These are phyloP conservation scores for Cotesia vestalis DNA, from an alignment of 1,140 invertebrate genomes.

Conservation along the genomic window DNA sequence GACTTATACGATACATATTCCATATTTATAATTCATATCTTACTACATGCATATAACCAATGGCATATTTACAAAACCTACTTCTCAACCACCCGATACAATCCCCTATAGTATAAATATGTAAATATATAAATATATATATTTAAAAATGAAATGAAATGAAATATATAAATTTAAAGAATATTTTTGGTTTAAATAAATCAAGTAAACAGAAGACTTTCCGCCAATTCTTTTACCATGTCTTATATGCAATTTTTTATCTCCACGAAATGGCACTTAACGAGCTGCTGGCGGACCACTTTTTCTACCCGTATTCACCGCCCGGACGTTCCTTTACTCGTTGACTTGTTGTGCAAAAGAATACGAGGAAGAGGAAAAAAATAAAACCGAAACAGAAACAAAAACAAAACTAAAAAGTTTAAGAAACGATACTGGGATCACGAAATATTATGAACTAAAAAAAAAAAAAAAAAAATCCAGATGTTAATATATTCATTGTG, in stretches of 20 bases:
- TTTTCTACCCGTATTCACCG: constrained; percentile 11
- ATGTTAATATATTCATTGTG: no score
- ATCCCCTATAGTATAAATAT: not conserved
- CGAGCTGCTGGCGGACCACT: constrained; percentile 23
- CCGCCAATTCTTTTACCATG: constrained; percentile 14
- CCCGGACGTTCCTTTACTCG: not conserved
- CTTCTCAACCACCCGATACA: no score
- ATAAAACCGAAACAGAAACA: not conserved
- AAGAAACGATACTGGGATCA: no score
- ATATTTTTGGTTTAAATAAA: constrained; percentile 5
- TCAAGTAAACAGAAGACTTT: constrained; percentile 5
- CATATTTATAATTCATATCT: not conserved
- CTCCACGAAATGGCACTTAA: constrained; percentile 17
- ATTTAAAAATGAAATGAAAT: not conserved
- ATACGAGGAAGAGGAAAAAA: constrained; percentile 10
- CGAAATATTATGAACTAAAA: no score
- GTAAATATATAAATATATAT: not conserved
- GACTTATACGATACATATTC: constrained; percentile 1
- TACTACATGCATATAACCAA: not conserved
- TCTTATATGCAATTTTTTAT: constrained; percentile 18
- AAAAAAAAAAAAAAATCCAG: no score
- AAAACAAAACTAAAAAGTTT: no score
- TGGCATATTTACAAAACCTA: not conserved
- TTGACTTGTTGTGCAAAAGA: not conserved
- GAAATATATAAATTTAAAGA: not conserved